Evolutionary conservation across 1,140 invertebrate genomes (phyloP), one percentile per base, ranked within the genome.

Genomic region (Drosophila ohnishii): DNA sequence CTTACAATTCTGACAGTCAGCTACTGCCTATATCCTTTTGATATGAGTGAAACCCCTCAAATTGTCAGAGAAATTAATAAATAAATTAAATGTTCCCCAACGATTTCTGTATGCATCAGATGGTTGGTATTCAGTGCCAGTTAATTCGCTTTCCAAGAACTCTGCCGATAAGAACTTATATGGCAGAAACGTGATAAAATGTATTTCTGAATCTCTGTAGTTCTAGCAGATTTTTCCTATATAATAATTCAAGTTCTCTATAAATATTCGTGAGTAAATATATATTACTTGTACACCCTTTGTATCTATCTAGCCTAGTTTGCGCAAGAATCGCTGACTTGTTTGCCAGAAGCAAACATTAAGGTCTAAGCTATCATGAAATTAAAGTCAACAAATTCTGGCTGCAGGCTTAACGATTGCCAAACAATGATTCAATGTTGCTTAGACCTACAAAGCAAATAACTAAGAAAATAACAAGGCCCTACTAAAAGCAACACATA

Each of bases 341-440:
- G 44, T 70, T 70, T 71, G 53, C 16, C 3, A 13, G 7, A 7
- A 58, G 65, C 35, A 71, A 71, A 71, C 66, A 51, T 44, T 25
- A 57, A 44, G 28, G 25, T 19, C 62, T 70, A 56, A 69, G 65
- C 65, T 53, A 61, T 13, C 44, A 59, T 30, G 45, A 40, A 70
- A 71, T 58, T 47, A 69, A 37, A 57, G 50, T 71, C 35, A 71
- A 70, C 65, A 71, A 50, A 69, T 30, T 71, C 51, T 34, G 64
- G 4, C 40, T 35, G 44, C 32, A 30, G 42, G 25, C 16, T 47
- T 35, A 47, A 48, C 57, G 65, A 58, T 50, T 40, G 45, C 35
- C 65, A 70, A 71, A 70, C 44, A 71, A 70, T 70, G 51, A 70
- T 57, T 71, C 42, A 65, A 66, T 42, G 47, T 34, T 64, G 16